Base-by-base conservation (phyloP, 2,797 vertebrate species). In the Aldrovandia affinis region DNA sequence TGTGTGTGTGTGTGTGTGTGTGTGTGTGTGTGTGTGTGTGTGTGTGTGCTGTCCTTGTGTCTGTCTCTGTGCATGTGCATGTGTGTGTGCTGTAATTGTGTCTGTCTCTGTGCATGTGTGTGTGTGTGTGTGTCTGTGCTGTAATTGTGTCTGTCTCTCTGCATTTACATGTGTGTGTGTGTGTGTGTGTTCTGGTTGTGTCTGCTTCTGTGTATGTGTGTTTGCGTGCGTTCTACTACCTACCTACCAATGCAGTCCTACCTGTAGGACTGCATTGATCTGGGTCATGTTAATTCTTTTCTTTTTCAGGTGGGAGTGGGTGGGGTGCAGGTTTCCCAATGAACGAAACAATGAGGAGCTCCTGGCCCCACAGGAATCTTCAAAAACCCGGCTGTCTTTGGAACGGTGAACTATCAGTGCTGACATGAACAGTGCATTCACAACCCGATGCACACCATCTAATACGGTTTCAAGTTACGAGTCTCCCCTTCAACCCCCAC, bases 281-380 rank as follows among this genome's bases (percentile, higher is more conserved):
- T 63, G 57, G 73, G n/a, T 63, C 52, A 61, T 25, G 30, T 78
- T 79, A 47, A 39, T 75, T 75, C 36, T 30, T 28, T 78, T 25
- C 22, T 61, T 83, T 22, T 63, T 28, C 28, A 36, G n/a, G 50
- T 79, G n/a, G 15, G 28, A 55, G 50, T 33, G 78, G 6, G 47
- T 54, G 8, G 39, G 52, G 47, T 28, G 78, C 52, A 54, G 14
- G 47, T 52, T 50, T 79, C 25, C 20, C n/a, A 80, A 22, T 80
- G 28, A 28, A 3, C 36, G 54, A 54, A 79, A 18, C 78, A 54
- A 30, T 47, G 8, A 22, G n/a, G 30, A 54, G n/a, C 47, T 79
- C 28, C 50, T 20, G 47, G 47, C 47, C 28, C 9, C 50, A 30
- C 15, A 47, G 75, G 50, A 44, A 25, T 8, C 75, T 14, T 10